phyloP scores from a whole-genome alignment of 35 echinoderm and acorn worm species.

The Apostichopus japonicus region DNA sequence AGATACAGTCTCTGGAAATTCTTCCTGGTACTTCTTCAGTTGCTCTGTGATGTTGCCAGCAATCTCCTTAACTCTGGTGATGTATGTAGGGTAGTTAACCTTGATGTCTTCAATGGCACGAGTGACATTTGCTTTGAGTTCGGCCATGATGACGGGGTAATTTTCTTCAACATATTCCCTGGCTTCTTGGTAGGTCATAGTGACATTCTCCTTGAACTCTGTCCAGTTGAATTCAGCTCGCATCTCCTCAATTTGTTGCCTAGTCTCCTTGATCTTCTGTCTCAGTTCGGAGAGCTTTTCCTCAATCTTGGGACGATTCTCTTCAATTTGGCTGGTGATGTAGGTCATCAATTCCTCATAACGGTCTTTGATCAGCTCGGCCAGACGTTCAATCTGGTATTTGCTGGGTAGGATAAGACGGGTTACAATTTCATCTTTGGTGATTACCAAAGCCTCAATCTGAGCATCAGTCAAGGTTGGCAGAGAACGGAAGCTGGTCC shows the following conservation, averaged over 20 bases:
- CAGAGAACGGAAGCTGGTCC: constrained; percentile 83
- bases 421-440: constrained; percentile 28
- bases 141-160: constrained; percentile 19
- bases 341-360: constrained; percentile 39
- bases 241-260: constrained; percentile 10
- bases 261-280: constrained; percentile 47
- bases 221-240: constrained; percentile 35
- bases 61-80: neutral
- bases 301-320: constrained; percentile 65
- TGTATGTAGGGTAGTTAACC: neutral
- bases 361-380: neutral
- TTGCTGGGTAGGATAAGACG: constrained; percentile 15
- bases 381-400: constrained; percentile 4
- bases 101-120: neutral
- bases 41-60: neutral
- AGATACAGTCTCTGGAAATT: constrained; percentile 17
- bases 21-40: neutral
- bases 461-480: constrained; percentile 82
- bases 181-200: constrained; percentile 17
- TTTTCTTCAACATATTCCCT: constrained; percentile 29
- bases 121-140: constrained; percentile 61
- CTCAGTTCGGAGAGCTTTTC: constrained; percentile 59
- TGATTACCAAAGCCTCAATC: constrained; percentile 57
- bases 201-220: constrained; percentile 52
- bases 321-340: constrained; percentile 49